Evolutionary conservation across 2,888 invertebrate genomes (phyloP).

Genomic region (Drosophila picticornis): DNA sequence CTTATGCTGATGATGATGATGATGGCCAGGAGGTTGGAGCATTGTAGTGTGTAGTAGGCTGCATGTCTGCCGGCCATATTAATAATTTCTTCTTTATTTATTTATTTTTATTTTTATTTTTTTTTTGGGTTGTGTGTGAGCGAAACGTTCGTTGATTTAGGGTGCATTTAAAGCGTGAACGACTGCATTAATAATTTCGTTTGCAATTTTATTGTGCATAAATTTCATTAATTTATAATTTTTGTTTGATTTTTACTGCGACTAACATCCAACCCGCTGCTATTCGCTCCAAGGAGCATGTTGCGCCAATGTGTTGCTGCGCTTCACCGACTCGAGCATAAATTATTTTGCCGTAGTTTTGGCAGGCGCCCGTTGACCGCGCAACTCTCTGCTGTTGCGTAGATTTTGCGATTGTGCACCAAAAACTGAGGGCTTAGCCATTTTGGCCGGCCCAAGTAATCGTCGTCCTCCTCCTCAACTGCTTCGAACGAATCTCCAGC

Average conservation of each 20-base stretch:
- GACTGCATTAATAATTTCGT: constrained; percentile 86
- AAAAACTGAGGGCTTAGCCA: constrained; percentile 78
- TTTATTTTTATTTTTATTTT: neutral
- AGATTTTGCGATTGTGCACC: constrained; percentile 80
- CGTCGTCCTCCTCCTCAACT: constrained; percentile 13
- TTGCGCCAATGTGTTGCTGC: constrained; percentile 76
- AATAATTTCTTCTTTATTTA: constrained; percentile 39
- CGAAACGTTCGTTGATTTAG: constrained; percentile 84
- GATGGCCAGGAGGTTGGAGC: constrained; percentile 1
- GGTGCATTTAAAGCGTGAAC: constrained; percentile 86
- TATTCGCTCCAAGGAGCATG: constrained; percentile 64
- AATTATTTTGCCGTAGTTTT: constrained; percentile 84
- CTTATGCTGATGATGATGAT: neutral
- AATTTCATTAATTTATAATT: constrained; percentile 86
- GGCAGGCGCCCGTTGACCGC: constrained; percentile 79
- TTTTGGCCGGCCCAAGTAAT: constrained; percentile 31
- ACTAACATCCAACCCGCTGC: constrained; percentile 72
- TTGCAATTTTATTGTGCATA: constrained; percentile 86
- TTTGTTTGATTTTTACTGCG: constrained; percentile 84
- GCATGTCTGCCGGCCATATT: constrained; percentile 69
- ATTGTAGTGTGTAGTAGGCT: constrained; percentile 19
- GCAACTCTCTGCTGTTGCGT: constrained; percentile 56
- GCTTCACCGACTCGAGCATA: constrained; percentile 78
- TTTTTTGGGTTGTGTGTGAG: constrained; percentile 25
- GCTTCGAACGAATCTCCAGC: constrained; percentile 21